Base-by-base conservation (phyloP, 2,888 invertebrate species). In the Acrocera orbiculus region DNA sequence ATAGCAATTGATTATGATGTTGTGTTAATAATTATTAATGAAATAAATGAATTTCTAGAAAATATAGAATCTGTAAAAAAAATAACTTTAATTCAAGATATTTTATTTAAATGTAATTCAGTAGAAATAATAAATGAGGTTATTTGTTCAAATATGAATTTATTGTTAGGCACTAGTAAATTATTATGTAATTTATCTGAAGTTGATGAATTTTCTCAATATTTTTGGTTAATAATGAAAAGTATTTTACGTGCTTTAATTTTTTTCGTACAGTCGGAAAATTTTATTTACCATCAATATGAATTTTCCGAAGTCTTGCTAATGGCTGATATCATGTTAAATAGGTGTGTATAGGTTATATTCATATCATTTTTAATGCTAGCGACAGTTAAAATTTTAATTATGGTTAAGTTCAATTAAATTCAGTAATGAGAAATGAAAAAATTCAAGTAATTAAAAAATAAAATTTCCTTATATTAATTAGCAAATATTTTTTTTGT, bases 231-330 rank as follows among this genome's bases (percentile, higher is more conserved):
- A 28, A 17, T 32, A 19, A 16, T 38, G 16, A 27, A 25, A 16
- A 38, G 14, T 29, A 26, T 35, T 16, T 14, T 29, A 2, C 20
- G 38, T 14, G 31, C 38, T 4, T 11, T 38, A 11, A 22, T 34
- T 10, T 38, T 31, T n/a, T 9, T 35, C 2, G 24, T 6, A 9
- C 22, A 25, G 8, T 28, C 24, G 2, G 4, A 27, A 2, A 24
- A 32, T 9, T 15, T 22, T 17, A 13, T 19, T 10, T 3, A 20
- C n/a, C 1, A 22, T 3, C 38, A 38, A 22, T 8, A n/a, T 8
- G 38, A 38, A 20, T 38, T 38, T 19, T 22, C 32, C 4, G 38
- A 38, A 13, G n/a, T 29, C n/a, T n/a, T 38, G 13, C 25, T 35
- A 16, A 28, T 35, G 26, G 13, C 32, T 2, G 35, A 38, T n/a